Percentiles rank a stretch among this genome's conserved stretches.
phyloP scores from a whole-genome alignment of 2,113 vertebrate species.

The Notiomystis cincta region DNA sequence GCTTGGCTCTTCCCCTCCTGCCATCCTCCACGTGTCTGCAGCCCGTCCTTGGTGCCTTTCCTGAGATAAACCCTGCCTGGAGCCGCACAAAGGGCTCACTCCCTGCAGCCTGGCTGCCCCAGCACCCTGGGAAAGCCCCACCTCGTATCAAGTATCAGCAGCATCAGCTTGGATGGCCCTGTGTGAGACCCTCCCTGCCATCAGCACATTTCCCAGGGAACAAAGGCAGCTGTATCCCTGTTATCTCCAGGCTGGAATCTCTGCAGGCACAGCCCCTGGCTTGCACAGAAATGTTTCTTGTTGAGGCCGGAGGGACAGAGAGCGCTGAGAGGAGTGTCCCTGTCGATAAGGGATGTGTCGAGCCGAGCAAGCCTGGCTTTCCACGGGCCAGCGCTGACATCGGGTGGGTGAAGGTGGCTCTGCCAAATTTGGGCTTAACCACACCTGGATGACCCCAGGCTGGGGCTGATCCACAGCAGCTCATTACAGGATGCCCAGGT shows the following conservation, averaged over 20 bases:
- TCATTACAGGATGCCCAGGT: background rate
- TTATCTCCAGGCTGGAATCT: constrained; percentile 2
- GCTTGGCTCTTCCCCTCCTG: background rate
- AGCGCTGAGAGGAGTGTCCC: background rate
- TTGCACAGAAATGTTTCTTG: background rate
- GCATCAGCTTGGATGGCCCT: background rate
- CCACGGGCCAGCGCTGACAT: accelerated
- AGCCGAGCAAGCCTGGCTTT: background rate
- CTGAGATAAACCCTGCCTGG: background rate
- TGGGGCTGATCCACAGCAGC: background rate
- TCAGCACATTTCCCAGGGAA: background rate
- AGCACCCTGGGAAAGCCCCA: background rate
- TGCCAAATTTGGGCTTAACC: background rate
- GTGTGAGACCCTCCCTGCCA: background rate
- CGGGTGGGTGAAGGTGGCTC: background rate
- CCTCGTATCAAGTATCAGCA: background rate
- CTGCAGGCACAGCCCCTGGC: background rate
- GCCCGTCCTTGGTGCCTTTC: background rate
- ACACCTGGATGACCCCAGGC: accelerated
- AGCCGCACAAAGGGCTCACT: background rate
- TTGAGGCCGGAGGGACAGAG: background rate
- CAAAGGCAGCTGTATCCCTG: background rate
- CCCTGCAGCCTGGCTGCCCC: background rate
- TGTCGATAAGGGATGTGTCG: background rate
- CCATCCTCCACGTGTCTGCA: background rate